Evolutionary conservation across 2,113 vertebrate species (phyloP).

Genomic region (Electrona antarctica): DNA sequence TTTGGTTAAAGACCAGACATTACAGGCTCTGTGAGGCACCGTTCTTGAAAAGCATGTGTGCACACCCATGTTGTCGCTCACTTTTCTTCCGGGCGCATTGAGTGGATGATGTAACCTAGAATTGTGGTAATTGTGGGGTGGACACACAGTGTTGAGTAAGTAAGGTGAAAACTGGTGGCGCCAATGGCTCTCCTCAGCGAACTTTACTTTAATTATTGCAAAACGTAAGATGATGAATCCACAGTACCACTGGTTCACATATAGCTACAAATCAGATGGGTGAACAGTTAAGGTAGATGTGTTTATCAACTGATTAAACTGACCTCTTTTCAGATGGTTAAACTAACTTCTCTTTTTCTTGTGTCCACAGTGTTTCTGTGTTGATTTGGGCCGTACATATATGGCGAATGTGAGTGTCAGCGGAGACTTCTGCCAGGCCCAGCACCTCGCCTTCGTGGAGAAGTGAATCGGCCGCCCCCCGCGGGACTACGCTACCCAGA

Average conservation of each 20-base stretch:
- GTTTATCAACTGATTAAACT: neutral
- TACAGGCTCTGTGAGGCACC: slow-evolving; percentile 55
- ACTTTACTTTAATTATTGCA: neutral
- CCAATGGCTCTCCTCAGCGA: neutral
- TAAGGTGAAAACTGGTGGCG: neutral
- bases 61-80: slow-evolving; percentile 23
- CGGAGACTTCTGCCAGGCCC: slow-evolving; percentile 99
- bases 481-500: slow-evolving; percentile 82
- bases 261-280: neutral
- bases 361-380: slow-evolving; percentile 86
- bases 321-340: neutral
- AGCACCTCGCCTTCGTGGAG: slow-evolving; percentile 95
- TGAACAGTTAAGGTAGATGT: neutral
- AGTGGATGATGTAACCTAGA: slow-evolving; percentile 37
- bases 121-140: slow-evolving; percentile 6
- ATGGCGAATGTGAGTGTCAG: slow-evolving; percentile 97
- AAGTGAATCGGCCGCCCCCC: slow-evolving; percentile 89
- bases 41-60: slow-evolving; percentile 11
- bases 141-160: neutral
- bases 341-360: slow-evolving; percentile 8
- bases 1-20: slow-evolving; percentile 52
- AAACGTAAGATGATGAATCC: no score
- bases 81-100: slow-evolving; percentile 50
- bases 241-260: neutral
- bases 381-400: slow-evolving; percentile 93